phyloP scores from a whole-genome alignment of 2,113 vertebrate species.

The Crotalus tigris region DNA sequence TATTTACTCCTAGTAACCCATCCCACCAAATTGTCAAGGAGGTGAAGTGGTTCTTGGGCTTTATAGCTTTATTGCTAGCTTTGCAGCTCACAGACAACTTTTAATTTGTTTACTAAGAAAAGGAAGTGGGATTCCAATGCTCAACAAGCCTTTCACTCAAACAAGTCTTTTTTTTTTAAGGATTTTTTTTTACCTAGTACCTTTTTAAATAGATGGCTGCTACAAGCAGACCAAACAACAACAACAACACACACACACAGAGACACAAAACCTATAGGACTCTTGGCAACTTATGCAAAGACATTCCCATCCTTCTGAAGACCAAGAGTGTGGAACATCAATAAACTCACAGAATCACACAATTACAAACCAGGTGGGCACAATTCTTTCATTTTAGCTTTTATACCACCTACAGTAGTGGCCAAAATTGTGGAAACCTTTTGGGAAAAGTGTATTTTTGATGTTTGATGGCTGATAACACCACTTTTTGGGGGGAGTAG shows the following conservation, averaged over 20 bases:
- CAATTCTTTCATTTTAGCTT: background rate
- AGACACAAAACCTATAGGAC: background rate
- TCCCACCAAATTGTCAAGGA: background rate
- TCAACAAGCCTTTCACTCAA: background rate
- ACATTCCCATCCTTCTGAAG: background rate
- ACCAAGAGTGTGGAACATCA: background rate
- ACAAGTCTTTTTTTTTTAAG: background rate
- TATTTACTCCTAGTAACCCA: background rate
- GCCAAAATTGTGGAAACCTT: too few species aligned
- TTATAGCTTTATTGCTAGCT: background rate
- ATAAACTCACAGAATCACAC: background rate
- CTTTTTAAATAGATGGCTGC: background rate
- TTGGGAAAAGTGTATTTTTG: too few species aligned
- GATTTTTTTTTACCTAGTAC: background rate
- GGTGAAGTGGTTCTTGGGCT: background rate
- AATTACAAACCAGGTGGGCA: background rate
- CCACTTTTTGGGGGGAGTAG: too few species aligned
- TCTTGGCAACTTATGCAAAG: background rate
- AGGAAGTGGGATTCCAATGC: background rate
- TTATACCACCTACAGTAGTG: background rate
- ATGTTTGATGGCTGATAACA: too few species aligned
- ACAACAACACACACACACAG: background rate
- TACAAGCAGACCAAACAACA: background rate
- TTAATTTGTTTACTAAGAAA: background rate
- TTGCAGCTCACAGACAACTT: background rate